Evolutionary conservation across 1,140 invertebrate species (phyloP).

Genomic region (Papilio helenus): DNA sequence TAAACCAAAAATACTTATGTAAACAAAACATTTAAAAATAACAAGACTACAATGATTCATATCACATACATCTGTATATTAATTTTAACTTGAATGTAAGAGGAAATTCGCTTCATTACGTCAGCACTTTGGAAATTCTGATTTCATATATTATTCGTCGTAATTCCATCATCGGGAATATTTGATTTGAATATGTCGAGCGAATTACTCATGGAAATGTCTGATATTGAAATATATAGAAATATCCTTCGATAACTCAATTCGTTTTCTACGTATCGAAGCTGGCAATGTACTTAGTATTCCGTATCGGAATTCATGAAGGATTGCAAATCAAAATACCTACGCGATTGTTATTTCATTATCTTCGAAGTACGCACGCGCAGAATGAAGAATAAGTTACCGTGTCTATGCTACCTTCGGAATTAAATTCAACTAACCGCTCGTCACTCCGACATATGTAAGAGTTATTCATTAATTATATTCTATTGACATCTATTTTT

Average conservation of each 20-base stretch:
- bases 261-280: background rate
- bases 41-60: too few species aligned
- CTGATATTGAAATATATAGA: slow-evolving; percentile 7
- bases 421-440: too few species aligned
- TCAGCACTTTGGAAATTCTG: background rate
- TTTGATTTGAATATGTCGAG: slow-evolving; percentile 11
- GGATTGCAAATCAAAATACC: background rate
- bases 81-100: background rate
- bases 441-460: too few species aligned
- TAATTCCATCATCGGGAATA: slow-evolving; percentile 11
- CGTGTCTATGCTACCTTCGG: too few species aligned
- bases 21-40: too few species aligned
- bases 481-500: background rate
- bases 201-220: slow-evolving; percentile 17
- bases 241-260: background rate
- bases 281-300: background rate
- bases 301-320: background rate
- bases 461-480: background rate
- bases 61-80: background rate
- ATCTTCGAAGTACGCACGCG: too few species aligned
- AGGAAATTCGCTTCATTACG: slow-evolving; percentile 6
- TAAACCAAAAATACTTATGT: too few species aligned
- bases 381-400: too few species aligned
- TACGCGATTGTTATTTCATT: too few species aligned
- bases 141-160: slow-evolving; percentile 7